These are phyloP conservation scores for Diarsia brunnea DNA, from an alignment of 2,888 invertebrate species.

Conservation along the genomic window DNA sequence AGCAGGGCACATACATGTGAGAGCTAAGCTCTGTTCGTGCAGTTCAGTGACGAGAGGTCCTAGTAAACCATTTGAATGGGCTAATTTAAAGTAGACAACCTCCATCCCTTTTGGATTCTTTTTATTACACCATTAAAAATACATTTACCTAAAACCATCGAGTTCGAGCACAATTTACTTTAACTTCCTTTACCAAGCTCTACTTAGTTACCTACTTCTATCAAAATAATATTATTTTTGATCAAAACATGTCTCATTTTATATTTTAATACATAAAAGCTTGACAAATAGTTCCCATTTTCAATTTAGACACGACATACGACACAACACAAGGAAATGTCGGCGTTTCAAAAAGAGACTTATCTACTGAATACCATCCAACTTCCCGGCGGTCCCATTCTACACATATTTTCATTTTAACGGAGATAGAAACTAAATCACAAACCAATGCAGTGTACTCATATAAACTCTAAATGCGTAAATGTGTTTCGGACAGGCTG, in stretches of 20 bases:
- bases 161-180: slow-evolving; percentile 31
- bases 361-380: slow-evolving; percentile 48
- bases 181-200: slow-evolving; percentile 3
- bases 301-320: slow-evolving; percentile 46
- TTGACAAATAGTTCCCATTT: slow-evolving; percentile 46
- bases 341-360: slow-evolving; percentile 42
- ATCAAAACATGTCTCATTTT: slow-evolving; percentile 12
- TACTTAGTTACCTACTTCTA: neutral
- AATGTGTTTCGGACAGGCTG: slow-evolving; percentile 66
- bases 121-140: slow-evolving; percentile 51
- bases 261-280: slow-evolving; percentile 33
- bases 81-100: slow-evolving; percentile 45
- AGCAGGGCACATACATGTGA: slow-evolving; percentile 19
- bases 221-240: slow-evolving; percentile 1
- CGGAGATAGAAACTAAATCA: slow-evolving; percentile 54
- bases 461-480: slow-evolving; percentile 61
- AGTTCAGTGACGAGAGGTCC: slow-evolving; percentile 13
- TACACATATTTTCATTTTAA: slow-evolving; percentile 47
- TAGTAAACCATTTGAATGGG: slow-evolving; percentile 30
- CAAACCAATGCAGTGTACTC: slow-evolving; percentile 51
- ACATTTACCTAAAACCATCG: slow-evolving; percentile 46
- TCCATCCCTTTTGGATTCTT: slow-evolving; percentile 31
- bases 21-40: slow-evolving; percentile 17
- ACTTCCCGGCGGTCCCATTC: slow-evolving; percentile 35
- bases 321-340: slow-evolving; percentile 48